A percentile compares a stretch with the other conserved stretches of the same genome.
Conservation (phyloP, 2,888 invertebrate species). For the Lissonota sp. region DNA sequence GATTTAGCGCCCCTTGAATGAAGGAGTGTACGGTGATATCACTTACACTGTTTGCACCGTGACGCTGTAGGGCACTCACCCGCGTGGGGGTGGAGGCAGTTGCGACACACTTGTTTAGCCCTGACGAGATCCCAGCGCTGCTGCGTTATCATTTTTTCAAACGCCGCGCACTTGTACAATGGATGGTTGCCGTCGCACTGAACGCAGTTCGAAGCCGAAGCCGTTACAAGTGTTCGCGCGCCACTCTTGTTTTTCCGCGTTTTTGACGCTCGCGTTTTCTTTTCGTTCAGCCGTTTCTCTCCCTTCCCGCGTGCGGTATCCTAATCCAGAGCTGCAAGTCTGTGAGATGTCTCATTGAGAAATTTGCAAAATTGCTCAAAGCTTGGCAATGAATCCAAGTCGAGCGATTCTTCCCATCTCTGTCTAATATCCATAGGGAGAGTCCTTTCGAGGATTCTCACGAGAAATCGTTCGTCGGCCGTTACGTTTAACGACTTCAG, state of each 20-base stretch:
- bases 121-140: slow-evolving; percentile 41
- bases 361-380: slow-evolving; percentile 46
- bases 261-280: slow-evolving; percentile 14
- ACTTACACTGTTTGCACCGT: slow-evolving; percentile 39
- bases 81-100: slow-evolving; percentile 37
- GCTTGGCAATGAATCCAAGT: slow-evolving; percentile 32
- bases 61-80: slow-evolving; percentile 24
- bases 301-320: slow-evolving; percentile 8
- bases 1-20: slow-evolving; percentile 14
- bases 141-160: slow-evolving; percentile 35
- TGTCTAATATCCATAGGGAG: slow-evolving; percentile 34
- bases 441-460: slow-evolving; percentile 37
- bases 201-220: slow-evolving; percentile 15
- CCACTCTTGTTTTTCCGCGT: slow-evolving; percentile 27
- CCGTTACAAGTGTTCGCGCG: slow-evolving; percentile 39
- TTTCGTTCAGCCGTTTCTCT: slow-evolving; percentile 33
- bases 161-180: slow-evolving; percentile 35
- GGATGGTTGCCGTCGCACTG: slow-evolving; percentile 29
- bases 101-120: slow-evolving; percentile 40
- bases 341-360: slow-evolving; percentile 39
- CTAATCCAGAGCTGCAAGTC: slow-evolving; percentile 32
- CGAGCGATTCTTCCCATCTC: slow-evolving; percentile 32
- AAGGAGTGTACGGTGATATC: slow-evolving; percentile 33
- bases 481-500: slow-evolving; percentile 62
- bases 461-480: slow-evolving; percentile 35